Base-by-base conservation (phyloP, 2,888 invertebrate genomes). In the Molanna angustata region DNA sequence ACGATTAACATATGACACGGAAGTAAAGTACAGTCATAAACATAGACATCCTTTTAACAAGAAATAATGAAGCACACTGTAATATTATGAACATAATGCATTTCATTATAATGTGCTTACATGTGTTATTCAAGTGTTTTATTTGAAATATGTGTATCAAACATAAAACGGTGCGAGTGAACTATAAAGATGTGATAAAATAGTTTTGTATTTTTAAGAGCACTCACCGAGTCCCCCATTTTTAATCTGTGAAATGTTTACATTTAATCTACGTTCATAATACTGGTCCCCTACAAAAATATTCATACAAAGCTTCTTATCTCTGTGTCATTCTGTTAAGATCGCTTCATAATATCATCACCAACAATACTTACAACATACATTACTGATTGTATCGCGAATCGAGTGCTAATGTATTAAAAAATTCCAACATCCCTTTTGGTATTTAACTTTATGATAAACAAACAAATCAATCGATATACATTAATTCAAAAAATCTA, bases 231-330 rank as follows among this genome's bases (percentile, higher is more conserved):
- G 31, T 48, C 49, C 52, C 58, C 58, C 40, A 37, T 49, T 55
- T 52, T 58, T 58, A 55, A 58, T 58, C 50, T 55, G 52, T 47
- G 50, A 58, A 58, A 58, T 58, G 58, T 58, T 58, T 58, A 58
- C 55, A 47, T 58, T 58, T 58, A 58, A 58, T 58, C 58, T n/a
- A 54, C 39, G 39, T 44, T 43, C 43, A 17, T 20, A 46, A 41
- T 46, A 46, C 39, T 50, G 40, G 27, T 27, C 22, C 55, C 55
- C 41, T 48, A 19, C 17, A 48, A 44, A 40, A 37, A 42, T 52
- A 45, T 54, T 43, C 54, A 47, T 54, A 54, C 54, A 54, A 54
- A 54, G 54, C 54, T 27, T 39, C 55, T 55, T 58, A 54, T 57
- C 54, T 39, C 14, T 48, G 11, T 51, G 50, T 57, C 53, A 46